phyloP scores from a whole-genome alignment of 2,797 vertebrate genomes.

The Sebastes baramenuke region DNA sequence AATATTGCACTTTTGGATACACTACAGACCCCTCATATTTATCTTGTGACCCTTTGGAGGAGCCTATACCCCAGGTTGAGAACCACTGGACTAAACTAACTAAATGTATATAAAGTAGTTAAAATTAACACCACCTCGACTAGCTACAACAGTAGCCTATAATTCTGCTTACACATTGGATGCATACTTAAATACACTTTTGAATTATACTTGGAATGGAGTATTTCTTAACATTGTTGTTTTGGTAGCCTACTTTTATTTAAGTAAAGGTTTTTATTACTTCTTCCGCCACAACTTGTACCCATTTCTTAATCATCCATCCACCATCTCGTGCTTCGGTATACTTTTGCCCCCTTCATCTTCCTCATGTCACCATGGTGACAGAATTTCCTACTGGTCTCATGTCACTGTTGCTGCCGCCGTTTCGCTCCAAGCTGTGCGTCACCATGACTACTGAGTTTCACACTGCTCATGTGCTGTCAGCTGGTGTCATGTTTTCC shows the following conservation, averaged over 20 bases:
- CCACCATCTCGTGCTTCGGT: not conserved
- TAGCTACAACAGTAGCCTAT: no score
- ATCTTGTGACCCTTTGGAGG: no score
- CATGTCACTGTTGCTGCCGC: conserved; percentile 24
- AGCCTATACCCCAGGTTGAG: no score
- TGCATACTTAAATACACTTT: not conserved
- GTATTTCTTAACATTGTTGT: not conserved
- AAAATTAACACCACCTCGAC: no score
- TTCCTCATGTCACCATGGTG: conserved; percentile 40
- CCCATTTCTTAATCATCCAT: not conserved
- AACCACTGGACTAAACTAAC: no score
- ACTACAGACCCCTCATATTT: not conserved
- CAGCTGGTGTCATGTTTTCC: conserved; percentile 23
- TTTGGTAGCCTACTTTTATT: no score
- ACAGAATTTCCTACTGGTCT: conserved; percentile 19
- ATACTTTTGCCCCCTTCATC: not conserved
- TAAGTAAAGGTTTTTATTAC: not conserved
- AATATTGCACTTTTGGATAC: not conserved
- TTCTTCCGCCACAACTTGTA: not conserved
- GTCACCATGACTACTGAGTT: conserved; percentile 55
- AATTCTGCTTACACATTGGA: no score
- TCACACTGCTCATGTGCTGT: conserved; percentile 19
- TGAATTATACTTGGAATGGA: not conserved
- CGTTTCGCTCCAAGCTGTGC: conserved; percentile 29
- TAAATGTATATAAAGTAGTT: no score